A percentile compares a stretch with the other conserved stretches of the same genome.
Conservation (phyloP, 1,140 invertebrate species). For the Homalodisca vitripennis region DNA sequence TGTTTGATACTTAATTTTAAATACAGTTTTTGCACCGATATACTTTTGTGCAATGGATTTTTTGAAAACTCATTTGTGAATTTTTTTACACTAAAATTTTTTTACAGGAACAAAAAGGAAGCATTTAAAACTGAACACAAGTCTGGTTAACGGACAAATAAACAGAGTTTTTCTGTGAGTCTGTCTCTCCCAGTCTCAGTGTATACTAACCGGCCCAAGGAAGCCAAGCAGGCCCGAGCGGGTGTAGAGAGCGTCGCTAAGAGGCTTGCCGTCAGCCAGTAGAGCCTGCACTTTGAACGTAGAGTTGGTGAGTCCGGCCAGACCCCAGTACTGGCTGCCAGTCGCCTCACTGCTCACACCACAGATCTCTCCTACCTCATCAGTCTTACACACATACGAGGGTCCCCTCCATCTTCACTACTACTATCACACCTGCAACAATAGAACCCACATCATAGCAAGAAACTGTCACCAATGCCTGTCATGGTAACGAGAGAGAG, state of each 20-base stretch:
- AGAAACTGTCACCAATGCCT: too few relatives aligned
- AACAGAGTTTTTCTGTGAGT: too few relatives aligned
- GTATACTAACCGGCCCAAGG: slow-evolving; percentile 80
- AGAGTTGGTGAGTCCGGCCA: slow-evolving; percentile 91
- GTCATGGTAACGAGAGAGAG: background rate
- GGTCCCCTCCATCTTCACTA: slow-evolving; percentile 93
- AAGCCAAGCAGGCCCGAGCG: slow-evolving; percentile 95
- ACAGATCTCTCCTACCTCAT: slow-evolving; percentile 98
- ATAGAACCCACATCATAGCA: too few relatives aligned
- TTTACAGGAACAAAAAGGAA: too few relatives aligned
- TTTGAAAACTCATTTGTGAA: too few relatives aligned
- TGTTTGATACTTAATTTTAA: too few relatives aligned
- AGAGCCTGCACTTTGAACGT: slow-evolving; percentile 90
- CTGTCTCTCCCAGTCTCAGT: too few relatives aligned
- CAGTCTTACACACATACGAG: slow-evolving; percentile 93
- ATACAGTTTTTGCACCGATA: too few relatives aligned
- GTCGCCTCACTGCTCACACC: slow-evolving; percentile 89
- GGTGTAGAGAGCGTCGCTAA: slow-evolving; percentile 87
- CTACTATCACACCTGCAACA: slow-evolving; percentile 80
- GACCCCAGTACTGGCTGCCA: slow-evolving; percentile 92
- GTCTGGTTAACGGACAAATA: too few relatives aligned
- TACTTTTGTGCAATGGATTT: too few relatives aligned
- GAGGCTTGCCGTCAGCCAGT: slow-evolving; percentile 68
- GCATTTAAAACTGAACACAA: too few relatives aligned
- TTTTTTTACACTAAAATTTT: too few relatives aligned